Base-by-base conservation (phyloP, 2,113 vertebrate species). In the Arvicanthis niloticus region DNA sequence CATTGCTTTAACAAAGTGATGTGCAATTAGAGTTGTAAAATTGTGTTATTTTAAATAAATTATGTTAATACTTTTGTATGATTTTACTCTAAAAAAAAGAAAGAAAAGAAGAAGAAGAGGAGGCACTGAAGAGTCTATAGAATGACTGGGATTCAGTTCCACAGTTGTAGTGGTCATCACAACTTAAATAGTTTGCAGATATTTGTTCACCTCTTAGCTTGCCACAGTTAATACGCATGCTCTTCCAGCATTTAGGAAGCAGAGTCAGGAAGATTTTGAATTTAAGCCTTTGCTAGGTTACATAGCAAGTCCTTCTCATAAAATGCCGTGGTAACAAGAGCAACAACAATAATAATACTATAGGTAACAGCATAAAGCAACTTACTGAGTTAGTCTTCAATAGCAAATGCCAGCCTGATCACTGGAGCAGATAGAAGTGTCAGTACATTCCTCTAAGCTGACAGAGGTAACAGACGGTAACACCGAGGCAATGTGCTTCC, bases 141-240 rank as follows among this genome's bases (percentile, higher is more conserved):
- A 24, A 45, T 89, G 48, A 40, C 9, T 76, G 6, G 70, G 51
- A 84, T 81, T 81, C 87, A 2, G 42, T 88, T 68, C 76, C 19
- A 85, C 2, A 62, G n/a, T 5, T 92, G 11, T 82, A 93, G 10
- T 5, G 94, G 67, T 93, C 92, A 87, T 78, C 7, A 89, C 89
- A 95, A 96, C 31, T 78, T 21, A 93, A 42, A 89, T 84, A 56
- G 5, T 53, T 96, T 87, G 26, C 15, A 86, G 95, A 85, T 67
- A 94, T 85, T 42, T 93, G 40, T 45, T 2, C 13, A 68, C 89
- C 60, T 40, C 81, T 65, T 65, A 65, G 40, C 40, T 48, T 48
- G 40, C 16, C 29, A 86, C 40, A 48, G 15, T 67, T 16, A 34
- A 4, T 8, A 65, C 15, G 17, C n/a, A 31, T 85, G 26, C 26